Percentiles rank a stretch among this genome's conserved stretches.
phyloP scores from a whole-genome alignment of 35 echinoderm and acorn worm species.

The Ophioderma brevispina region DNA sequence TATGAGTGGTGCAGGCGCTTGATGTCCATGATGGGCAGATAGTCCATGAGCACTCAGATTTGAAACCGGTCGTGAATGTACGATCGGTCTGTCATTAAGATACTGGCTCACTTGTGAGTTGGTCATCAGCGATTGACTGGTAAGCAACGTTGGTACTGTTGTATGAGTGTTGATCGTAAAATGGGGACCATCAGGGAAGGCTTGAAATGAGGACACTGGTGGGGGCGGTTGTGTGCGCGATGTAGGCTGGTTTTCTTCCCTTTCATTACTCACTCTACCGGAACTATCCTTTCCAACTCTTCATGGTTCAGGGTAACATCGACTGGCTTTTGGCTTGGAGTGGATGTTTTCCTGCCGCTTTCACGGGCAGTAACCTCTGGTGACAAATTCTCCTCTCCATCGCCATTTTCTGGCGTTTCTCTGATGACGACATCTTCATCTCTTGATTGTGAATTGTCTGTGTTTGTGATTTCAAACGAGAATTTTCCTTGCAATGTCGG shows the following conservation, averaged over 20 bases:
- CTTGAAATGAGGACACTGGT: constrained; percentile 46
- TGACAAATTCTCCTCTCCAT: neutral
- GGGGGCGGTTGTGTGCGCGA: neutral
- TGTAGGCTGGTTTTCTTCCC: neutral
- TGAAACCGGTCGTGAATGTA: neutral
- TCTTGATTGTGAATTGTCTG: neutral
- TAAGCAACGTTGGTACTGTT: constrained; percentile 59
- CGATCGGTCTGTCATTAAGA: constrained; percentile 37
- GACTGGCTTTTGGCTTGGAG: neutral
- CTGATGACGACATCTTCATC: no score
- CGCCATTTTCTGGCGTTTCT: neutral
- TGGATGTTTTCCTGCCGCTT: neutral
- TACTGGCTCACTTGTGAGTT: constrained; percentile 29
- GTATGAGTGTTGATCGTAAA: neutral
- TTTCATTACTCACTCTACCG: neutral
- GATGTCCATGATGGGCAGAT: neutral
- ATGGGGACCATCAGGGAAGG: neutral
- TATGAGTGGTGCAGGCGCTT: neutral
- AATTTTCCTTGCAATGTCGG: neutral
- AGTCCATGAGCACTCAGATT: neutral
- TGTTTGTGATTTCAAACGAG: neutral
- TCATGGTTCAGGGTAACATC: neutral
- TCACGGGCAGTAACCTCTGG: neutral
- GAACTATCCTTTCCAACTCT: neutral
- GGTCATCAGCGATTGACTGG: constrained; percentile 72